A percentile compares a stretch with the other conserved stretches of the same genome.
These are phyloP conservation scores for Pelmatolapia mariae DNA, from an alignment of 2,113 vertebrate genomes.

Conservation along the genomic window DNA sequence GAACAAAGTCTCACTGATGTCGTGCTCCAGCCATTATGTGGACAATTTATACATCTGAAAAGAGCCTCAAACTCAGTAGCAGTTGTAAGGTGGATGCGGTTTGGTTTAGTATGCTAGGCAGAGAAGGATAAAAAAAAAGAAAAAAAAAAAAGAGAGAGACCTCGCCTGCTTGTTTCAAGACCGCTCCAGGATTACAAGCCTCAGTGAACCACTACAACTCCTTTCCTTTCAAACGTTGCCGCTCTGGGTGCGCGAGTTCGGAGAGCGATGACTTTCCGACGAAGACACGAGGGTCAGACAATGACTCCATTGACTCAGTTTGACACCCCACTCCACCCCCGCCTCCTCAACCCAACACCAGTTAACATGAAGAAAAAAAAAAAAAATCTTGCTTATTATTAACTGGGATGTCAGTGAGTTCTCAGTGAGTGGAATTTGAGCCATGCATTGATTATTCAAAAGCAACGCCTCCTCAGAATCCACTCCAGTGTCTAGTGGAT, in stretches of 20 bases:
- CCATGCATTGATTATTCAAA: slow-evolving; percentile 44
- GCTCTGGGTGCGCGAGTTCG: background rate
- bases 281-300: slow-evolving; percentile 36
- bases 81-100: background rate
- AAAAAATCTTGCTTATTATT: slow-evolving; percentile 50
- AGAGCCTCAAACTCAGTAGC: background rate
- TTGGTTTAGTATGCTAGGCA: background rate
- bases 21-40: background rate
- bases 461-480: background rate
- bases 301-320: slow-evolving; percentile 48
- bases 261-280: background rate
- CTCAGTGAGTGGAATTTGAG: slow-evolving; percentile 39
- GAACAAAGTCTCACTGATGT: background rate
- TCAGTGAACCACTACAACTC: background rate
- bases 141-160: fast-evolving
- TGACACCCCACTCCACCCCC: background rate
- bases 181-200: background rate
- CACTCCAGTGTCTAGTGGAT: background rate
- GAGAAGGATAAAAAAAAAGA: background rate
- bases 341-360: slow-evolving; percentile 5
- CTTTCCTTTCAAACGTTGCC: background rate
- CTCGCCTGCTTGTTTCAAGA: background rate
- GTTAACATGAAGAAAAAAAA: slow-evolving; percentile 3
- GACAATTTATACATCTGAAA: background rate
- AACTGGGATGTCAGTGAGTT: slow-evolving; percentile 47